Base-by-base conservation (phyloP, 2,888 invertebrate genomes). In the Tholera decimalis region DNA sequence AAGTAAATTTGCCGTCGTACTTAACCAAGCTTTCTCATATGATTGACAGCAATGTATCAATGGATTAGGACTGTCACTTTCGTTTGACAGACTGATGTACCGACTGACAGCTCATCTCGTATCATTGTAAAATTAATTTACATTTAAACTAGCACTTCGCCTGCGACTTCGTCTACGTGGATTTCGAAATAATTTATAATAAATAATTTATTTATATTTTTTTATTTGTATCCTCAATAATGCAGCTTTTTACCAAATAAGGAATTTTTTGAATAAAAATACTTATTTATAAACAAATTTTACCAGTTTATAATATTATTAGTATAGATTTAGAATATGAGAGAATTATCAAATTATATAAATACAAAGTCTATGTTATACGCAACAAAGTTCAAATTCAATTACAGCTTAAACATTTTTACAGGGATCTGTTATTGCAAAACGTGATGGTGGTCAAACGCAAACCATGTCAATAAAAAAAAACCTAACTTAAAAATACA, bases 1-100 rank as follows among this genome's bases (percentile, higher is more conserved):
- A 87, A 83, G 84, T 83, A 88, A 88, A 88, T 89, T 88, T 81
- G 84, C 86, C 59, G 60, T 62, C 56, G 77, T 79, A 80, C 63
- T 82, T 79, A 73, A 55, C 70, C 73, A 67, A 77, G 73, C 83
- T 87, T 85, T 87, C 86, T 84, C 70, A 54, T 49, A 41, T 85
- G 88, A 88, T 85, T 85, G 88, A 77, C 82, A 74, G 78, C 68
- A 47, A 64, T 73, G 75, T 79, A 81, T 79, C 77, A 71, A 81
- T 77, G 78, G 76, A 47, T 67, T 61, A 62, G 39, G 51, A 73
- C 74, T 77, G 82, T 83, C 83, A 83, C 86, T 86, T 86, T 86
- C 86, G 82, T 85, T 74, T 60, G 73, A 76, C 24, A 24, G 24
- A 49, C 47, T 80, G 85, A 83, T 77, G 80, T 66, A 75, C 70